A percentile compares a stretch with the other conserved stretches of the same genome.
These are phyloP conservation scores for Macaria liturata DNA, from an alignment of 2,888 invertebrate species.

Conservation along the genomic window DNA sequence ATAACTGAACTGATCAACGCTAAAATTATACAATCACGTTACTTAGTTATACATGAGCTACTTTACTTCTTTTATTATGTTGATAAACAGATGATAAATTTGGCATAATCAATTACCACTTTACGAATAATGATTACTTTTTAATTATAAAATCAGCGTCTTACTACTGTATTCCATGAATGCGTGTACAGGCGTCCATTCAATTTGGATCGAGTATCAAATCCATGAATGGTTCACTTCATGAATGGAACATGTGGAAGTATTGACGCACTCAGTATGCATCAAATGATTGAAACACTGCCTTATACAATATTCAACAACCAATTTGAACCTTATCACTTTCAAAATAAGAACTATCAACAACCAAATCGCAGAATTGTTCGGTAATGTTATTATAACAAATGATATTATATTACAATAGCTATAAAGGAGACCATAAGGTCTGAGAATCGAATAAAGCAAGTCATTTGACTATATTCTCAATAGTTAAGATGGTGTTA, in stretches of 20 bases:
- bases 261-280: conserved; percentile 53
- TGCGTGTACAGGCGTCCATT: conserved; percentile 38
- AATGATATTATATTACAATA: conserved; percentile 13
- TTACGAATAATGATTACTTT: no score
- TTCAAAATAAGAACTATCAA: conserved; percentile 22
- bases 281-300: conserved; percentile 45
- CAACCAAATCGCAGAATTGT: conserved; percentile 1
- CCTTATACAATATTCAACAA: conserved; percentile 32
- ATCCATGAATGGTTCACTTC: conserved; percentile 61
- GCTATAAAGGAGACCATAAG: conserved; percentile 12
- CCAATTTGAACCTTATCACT: conserved; percentile 27
- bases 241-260: conserved; percentile 66
- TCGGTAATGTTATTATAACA: conserved; percentile 5
- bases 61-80: no score
- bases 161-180: conserved; percentile 36
- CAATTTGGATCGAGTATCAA: conserved; percentile 40
- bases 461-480: conserved; percentile 21
- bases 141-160: no score
- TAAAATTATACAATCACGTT: no score
- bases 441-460: conserved; percentile 13
- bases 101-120: no score
- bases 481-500: conserved; percentile 31
- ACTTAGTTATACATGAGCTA: no score
- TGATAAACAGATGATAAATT: no score
- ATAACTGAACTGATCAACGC: no score